Conservation (phyloP, 2,888 invertebrate genomes). For the Hyposoter dolosus region DNA sequence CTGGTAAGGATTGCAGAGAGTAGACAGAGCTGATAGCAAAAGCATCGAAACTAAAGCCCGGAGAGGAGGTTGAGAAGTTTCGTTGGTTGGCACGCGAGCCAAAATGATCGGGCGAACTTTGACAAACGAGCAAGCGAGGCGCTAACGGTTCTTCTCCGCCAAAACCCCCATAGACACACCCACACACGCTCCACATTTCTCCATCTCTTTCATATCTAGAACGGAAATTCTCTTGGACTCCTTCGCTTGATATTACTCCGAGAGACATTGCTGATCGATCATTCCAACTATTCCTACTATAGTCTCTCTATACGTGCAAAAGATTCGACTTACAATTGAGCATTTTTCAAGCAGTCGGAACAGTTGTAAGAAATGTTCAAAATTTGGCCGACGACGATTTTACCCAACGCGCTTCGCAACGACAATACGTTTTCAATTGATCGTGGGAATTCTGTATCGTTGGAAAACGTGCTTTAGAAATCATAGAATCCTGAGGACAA, state of each 20-base stretch:
- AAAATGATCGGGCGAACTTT: slow-evolving; percentile 72
- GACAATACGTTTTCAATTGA: background rate
- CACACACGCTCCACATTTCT: background rate
- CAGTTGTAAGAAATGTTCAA: slow-evolving; percentile 11
- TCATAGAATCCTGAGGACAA: background rate
- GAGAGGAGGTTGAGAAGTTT: slow-evolving; percentile 16
- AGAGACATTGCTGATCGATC: slow-evolving; percentile 57
- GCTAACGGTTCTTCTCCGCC: slow-evolving; percentile 54
- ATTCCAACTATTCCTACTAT: slow-evolving; percentile 13
- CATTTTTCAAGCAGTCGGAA: slow-evolving; percentile 7
- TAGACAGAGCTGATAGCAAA: slow-evolving; percentile 23
- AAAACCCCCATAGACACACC: slow-evolving; percentile 2
- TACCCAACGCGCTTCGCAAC: background rate
- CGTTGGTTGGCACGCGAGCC: slow-evolving; percentile 66
- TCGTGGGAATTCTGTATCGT: background rate
- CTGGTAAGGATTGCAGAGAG: slow-evolving; percentile 21
- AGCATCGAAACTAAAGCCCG: slow-evolving; percentile 38
- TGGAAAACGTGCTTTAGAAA: background rate
- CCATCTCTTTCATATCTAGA: slow-evolving; percentile 38
- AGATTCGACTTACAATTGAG: slow-evolving; percentile 26
- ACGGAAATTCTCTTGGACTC: slow-evolving; percentile 40
- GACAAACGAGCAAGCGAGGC: slow-evolving; percentile 69
- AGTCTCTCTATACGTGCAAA: background rate
- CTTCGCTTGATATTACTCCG: slow-evolving; percentile 46
- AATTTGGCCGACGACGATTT: background rate